Evolutionary conservation across 2,113 vertebrate genomes (phyloP).

Genomic region (Zapornia atra): DNA sequence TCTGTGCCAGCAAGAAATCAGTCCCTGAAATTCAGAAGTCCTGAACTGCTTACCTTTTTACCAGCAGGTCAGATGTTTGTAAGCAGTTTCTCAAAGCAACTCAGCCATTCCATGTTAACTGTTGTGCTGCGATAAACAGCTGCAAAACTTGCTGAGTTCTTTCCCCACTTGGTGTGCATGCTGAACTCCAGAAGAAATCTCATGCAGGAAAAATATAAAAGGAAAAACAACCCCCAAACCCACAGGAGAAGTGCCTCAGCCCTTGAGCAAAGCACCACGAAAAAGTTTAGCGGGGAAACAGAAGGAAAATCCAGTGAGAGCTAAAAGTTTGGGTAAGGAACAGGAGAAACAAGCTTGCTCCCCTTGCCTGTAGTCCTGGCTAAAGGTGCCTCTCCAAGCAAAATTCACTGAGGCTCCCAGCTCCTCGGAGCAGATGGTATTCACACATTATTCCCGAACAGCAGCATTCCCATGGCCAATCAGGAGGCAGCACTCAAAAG

Average conservation of each 20-base stretch:
- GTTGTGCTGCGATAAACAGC: constrained; percentile 76
- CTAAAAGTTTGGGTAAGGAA: neutral
- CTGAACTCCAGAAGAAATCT: constrained; percentile 47
- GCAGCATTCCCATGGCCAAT: constrained; percentile 85
- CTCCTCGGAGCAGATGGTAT: constrained; percentile 74
- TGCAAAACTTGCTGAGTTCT: constrained; percentile 64
- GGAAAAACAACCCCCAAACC: neutral
- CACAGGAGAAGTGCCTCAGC: neutral
- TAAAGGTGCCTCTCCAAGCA: constrained; percentile 62
- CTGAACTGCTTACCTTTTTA: constrained; percentile 59
- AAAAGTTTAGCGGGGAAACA: neutral
- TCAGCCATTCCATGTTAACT: constrained; percentile 69
- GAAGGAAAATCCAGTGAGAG: neutral
- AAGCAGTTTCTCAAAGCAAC: constrained; percentile 41
- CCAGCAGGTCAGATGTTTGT: constrained; percentile 43
- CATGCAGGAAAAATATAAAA: neutral
- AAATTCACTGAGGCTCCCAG: constrained; percentile 42
- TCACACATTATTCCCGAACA: constrained; percentile 75
- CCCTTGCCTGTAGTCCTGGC: constrained; percentile 16
- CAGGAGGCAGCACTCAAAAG: constrained; percentile 73
- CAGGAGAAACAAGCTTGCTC: neutral
- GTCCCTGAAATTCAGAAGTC: neutral
- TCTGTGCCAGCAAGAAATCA: neutral
- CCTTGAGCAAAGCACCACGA: neutral
- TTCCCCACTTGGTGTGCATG: constrained; percentile 5